Evolutionary conservation across 2,888 invertebrate genomes (phyloP).

Genomic region (Phasia obesa): DNA sequence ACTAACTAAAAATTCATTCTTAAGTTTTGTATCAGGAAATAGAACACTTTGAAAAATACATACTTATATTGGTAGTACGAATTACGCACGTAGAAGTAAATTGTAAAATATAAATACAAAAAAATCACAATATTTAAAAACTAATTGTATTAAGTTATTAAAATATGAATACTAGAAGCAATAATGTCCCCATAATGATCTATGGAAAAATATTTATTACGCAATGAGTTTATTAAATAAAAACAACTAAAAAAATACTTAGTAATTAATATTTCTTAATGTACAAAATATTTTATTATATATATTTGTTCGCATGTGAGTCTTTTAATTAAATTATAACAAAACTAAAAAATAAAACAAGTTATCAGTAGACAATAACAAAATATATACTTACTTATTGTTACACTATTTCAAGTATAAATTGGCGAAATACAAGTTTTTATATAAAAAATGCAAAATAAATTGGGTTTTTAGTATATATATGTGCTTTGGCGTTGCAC

Average conservation of each 20-base stretch:
- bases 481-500: too few relatives aligned
- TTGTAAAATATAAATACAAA: too few relatives aligned
- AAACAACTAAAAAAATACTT: slow-evolving; percentile 39
- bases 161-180: background rate
- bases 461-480: too few relatives aligned
- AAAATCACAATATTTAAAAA: slow-evolving; percentile 1
- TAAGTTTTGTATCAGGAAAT: too few relatives aligned
- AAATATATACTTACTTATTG: slow-evolving; percentile 11
- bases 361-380: slow-evolving; percentile 48
- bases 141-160: slow-evolving; percentile 58
- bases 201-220: slow-evolving; percentile 38
- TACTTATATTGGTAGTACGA: too few relatives aligned
- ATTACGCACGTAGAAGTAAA: too few relatives aligned
- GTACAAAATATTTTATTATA: too few relatives aligned
- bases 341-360: slow-evolving; percentile 34
- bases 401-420: slow-evolving; percentile 13
- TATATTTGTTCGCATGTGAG: slow-evolving; percentile 22
- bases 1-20: too few relatives aligned
- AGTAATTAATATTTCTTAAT: slow-evolving; percentile 30
- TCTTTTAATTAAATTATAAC: slow-evolving; percentile 52
- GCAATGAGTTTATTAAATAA: slow-evolving; percentile 38
- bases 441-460: too few relatives aligned
- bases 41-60: too few relatives aligned
- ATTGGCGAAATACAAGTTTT: background rate
- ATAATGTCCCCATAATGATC: slow-evolving; percentile 33